Conservation (phyloP, 2,113 vertebrate species). For the Furnarius figulus region DNA sequence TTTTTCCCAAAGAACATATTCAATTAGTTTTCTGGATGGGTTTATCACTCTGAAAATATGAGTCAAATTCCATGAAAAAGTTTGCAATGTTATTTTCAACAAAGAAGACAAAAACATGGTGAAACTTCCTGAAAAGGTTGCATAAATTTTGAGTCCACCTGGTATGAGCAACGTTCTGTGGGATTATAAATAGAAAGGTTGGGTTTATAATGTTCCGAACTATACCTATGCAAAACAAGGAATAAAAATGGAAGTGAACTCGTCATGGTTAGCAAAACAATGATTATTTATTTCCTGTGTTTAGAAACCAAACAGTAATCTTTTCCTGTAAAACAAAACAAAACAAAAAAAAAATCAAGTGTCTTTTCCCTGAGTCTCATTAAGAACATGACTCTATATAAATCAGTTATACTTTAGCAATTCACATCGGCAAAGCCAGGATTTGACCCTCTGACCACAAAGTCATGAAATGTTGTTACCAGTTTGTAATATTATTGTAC, state of each 20-base stretch:
- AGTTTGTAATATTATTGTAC: neutral
- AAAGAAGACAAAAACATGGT: neutral
- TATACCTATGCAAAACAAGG: neutral
- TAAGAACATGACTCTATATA: neutral
- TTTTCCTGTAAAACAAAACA: neutral
- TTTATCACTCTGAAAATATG: neutral
- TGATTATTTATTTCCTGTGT: neutral
- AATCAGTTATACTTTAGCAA: neutral
- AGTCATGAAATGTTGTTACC: neutral
- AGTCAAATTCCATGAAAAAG: neutral
- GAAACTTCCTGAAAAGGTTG: neutral
- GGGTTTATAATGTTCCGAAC: constrained; percentile 16
- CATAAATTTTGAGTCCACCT: constrained; percentile 15
- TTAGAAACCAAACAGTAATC: neutral
- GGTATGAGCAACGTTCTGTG: neutral
- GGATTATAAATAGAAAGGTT: neutral
- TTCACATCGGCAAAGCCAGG: neutral
- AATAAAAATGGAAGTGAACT: neutral
- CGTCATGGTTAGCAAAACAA: neutral
- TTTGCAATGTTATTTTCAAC: neutral
- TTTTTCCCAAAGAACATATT: neutral
- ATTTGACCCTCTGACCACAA: neutral
- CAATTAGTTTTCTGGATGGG: neutral
- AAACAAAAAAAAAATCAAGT: neutral
- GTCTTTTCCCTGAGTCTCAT: neutral